phyloP scores from a whole-genome alignment of 2,888 invertebrate genomes.

The Frankliniella intonsa region DNA sequence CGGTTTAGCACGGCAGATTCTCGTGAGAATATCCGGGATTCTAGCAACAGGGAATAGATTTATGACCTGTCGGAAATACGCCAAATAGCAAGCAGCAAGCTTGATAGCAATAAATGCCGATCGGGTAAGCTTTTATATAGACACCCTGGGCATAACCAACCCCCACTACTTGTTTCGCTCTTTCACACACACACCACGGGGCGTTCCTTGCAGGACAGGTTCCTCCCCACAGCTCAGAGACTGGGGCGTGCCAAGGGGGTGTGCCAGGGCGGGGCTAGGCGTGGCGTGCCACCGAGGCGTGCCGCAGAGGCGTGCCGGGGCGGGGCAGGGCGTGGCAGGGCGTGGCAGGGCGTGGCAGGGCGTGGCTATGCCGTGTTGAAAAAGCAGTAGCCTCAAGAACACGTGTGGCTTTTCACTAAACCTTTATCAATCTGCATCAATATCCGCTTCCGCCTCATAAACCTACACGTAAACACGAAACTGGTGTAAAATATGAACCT shows the following conservation, averaged over 20 bases:
- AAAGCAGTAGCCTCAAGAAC: no score
- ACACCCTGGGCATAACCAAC: no score
- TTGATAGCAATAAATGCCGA: no score
- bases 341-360: neutral
- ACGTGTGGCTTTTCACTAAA: no score
- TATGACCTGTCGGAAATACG: neutral
- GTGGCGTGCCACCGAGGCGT: neutral
- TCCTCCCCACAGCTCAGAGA: neutral
- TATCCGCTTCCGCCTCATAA: neutral
- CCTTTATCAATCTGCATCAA: neutral
- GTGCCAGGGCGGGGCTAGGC: conserved; percentile 1
- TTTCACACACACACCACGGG: neutral
- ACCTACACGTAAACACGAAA: no score
- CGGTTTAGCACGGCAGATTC: conserved; percentile 7
- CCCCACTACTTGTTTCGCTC: no score
- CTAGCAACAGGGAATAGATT: neutral
- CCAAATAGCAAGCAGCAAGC: no score
- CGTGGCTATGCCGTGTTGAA: no score
- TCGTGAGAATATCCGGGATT: conserved; percentile 19
- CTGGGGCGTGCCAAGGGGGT: conserved; percentile 9
- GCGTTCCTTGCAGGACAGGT: no score
- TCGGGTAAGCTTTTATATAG: no score
- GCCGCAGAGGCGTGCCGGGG: neutral
- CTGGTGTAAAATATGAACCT: no score
- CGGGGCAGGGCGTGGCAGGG: neutral